Percentiles rank a stretch among this genome's conserved stretches.
Evolutionary conservation across 1,140 invertebrate genomes (phyloP).

Genomic region (Drosophila tristis): DNA sequence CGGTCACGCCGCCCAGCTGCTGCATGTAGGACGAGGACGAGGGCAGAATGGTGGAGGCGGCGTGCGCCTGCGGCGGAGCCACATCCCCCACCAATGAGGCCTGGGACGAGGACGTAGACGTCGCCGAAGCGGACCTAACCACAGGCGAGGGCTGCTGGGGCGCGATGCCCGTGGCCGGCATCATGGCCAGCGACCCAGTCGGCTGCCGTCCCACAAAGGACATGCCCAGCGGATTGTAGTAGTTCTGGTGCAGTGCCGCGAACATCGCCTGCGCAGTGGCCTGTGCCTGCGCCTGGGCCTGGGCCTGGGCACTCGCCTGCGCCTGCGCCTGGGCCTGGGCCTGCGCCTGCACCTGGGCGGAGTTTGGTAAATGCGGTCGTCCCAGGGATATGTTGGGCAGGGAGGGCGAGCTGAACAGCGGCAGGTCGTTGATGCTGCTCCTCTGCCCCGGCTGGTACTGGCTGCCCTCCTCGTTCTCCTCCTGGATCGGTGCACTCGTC

Average conservation of each 20-base stretch:
- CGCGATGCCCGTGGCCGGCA: constrained; percentile 67
- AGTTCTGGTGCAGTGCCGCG: constrained; percentile 70
- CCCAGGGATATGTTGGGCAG: constrained; percentile 98
- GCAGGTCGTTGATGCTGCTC: constrained; percentile 85
- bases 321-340: constrained; percentile 31
- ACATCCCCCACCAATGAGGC: constrained; percentile 76
- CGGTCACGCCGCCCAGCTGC: constrained; percentile 27
- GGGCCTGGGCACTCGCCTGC: constrained; percentile 31
- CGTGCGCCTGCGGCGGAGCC: constrained; percentile 77
- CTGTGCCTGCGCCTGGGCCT: constrained; percentile 67
- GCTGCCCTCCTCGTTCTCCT: constrained; percentile 86
- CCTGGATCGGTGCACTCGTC: constrained; percentile 89
- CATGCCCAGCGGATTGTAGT: constrained; percentile 72
- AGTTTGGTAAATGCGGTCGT: constrained; percentile 88
- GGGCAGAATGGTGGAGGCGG: constrained; percentile 69
- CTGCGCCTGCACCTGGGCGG: constrained; percentile 80
- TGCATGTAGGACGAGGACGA: constrained; percentile 71
- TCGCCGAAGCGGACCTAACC: constrained; percentile 76
- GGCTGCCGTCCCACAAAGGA: constrained; percentile 57
- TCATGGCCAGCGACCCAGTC: constrained; percentile 53
- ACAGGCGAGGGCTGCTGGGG: constrained; percentile 76
- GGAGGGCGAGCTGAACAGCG: constrained; percentile 96
- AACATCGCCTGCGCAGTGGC: constrained; percentile 67
- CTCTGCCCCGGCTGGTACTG: constrained; percentile 83
- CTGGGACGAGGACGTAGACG: constrained; percentile 79